A percentile compares a stretch with the other conserved stretches of the same genome.
phyloP scores from a whole-genome alignment of 1,140 invertebrate species.

The Camponotus pennsylvanicus region DNA sequence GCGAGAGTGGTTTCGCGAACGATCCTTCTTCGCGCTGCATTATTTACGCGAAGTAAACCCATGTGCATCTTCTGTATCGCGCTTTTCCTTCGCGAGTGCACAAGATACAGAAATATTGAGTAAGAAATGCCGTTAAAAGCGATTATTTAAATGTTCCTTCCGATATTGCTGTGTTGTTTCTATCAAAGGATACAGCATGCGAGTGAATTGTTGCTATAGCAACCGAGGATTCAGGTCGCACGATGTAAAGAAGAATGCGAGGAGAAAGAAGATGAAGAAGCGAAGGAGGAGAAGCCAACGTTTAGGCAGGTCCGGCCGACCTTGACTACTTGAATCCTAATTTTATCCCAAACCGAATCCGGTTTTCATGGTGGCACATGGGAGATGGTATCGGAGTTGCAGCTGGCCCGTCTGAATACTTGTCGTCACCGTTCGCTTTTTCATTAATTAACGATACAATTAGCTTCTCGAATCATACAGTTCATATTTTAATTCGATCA shows the following conservation, averaged over 20 bases:
- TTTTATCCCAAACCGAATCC: conserved; percentile 82
- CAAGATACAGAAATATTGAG: not conserved
- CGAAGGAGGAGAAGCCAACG: conserved; percentile 70
- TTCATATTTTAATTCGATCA: conserved; percentile 9
- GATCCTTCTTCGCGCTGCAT: conserved; percentile 6
- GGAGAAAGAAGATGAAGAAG: conserved; percentile 60
- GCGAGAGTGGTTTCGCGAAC: not conserved
- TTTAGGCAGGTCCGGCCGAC: conserved; percentile 76
- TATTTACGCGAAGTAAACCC: conserved; percentile 49
- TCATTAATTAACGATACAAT: conserved; percentile 58
- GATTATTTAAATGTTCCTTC: conserved; percentile 10
- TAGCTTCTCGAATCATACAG: conserved; percentile 6
- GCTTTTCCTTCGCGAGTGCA: not conserved
- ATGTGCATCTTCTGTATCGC: not conserved
- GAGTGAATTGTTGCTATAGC: conserved; percentile 41
- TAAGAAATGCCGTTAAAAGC: conserved; percentile 13
- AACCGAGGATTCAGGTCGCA: conserved; percentile 25
- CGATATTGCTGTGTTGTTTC: conserved; percentile 12
- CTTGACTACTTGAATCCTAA: conserved; percentile 79
- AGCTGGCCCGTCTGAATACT: not conserved
- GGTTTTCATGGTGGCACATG: conserved; percentile 78
- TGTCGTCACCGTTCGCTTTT: conserved; percentile 23
- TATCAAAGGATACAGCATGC: not conserved
- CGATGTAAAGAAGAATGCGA: not conserved
- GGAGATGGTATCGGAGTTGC: conserved; percentile 51